These are phyloP conservation scores for Batillaria attramentaria DNA, from an alignment of 1,140 invertebrate genomes.

Conservation along the genomic window DNA sequence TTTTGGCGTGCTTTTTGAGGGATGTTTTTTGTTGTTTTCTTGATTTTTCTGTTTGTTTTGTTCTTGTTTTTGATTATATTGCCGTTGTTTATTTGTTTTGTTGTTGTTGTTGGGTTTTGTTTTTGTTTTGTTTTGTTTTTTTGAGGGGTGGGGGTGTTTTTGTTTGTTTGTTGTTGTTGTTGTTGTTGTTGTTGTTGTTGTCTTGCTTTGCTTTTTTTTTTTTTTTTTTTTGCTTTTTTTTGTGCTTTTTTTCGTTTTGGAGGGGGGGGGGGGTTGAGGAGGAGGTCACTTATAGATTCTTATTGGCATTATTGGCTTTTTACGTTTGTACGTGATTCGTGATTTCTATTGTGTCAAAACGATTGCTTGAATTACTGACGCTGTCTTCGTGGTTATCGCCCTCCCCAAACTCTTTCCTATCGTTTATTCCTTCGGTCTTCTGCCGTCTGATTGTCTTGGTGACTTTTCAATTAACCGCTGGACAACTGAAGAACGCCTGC, in stretches of 20 bases:
- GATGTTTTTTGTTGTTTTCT: background rate
- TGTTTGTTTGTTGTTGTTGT: background rate
- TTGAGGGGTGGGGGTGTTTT: background rate
- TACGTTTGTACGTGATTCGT: background rate
- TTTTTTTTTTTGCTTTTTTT: background rate
- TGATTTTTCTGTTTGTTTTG: background rate
- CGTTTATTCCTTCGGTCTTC: no score
- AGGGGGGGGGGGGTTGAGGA: background rate
- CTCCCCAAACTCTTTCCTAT: no score
- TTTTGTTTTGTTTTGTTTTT: background rate
- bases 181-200: conserved; percentile 6
- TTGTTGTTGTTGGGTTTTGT: background rate
- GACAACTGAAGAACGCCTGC: no score
- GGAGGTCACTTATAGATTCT: background rate
- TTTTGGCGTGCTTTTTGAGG: background rate
- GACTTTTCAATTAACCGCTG: no score
- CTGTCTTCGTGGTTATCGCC: no score
- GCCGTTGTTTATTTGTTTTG: background rate
- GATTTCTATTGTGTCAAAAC: background rate
- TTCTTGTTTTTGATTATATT: background rate
- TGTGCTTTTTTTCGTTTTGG: background rate
- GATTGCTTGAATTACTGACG: background rate
- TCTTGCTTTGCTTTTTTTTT: background rate
- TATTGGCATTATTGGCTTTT: background rate
- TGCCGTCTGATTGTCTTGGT: no score